Evolutionary conservation across 2,888 invertebrate species (phyloP), one percentile per base, ranked within the genome.

Genomic region (Encarsia formosa): DNA sequence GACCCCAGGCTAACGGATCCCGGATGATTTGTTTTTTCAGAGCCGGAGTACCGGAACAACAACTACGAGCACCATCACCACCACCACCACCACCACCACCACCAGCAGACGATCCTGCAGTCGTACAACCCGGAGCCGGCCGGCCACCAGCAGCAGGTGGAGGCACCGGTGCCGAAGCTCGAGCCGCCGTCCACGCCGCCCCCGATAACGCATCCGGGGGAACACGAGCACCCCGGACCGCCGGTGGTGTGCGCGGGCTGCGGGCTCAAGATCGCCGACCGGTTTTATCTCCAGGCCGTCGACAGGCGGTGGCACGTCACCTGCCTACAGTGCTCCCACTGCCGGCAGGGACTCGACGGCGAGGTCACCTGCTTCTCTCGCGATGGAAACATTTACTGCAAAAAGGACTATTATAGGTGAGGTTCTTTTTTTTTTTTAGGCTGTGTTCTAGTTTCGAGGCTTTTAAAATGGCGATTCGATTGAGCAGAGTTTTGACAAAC

Each of bases 371-470:
- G 95, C 77, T 96, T 93, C 75, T 87, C 91, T 60, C 82, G 91
- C 62, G 92, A 94, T 74, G 92, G 91, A 66, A 88, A 88, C 73
- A 94, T 95, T 67, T 95, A 91, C 78, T 96, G 96, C 83, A 94
- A 93, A 79, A 91, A 90, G 72, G 95, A 96, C 77, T 96, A 96
- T 77, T 90, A 91, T 80, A 87, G 92, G 96, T 96, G 72, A 85
- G 88, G 78, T 18, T 19, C 19, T n/a, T n/a, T n/a, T n/a, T n/a
- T n/a, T n/a, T n/a, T n/a, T n/a, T n/a, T n/a, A n/a, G n/a, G n/a
- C n/a, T n/a, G n/a, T n/a, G n/a, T n/a, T n/a, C n/a, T n/a, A n/a
- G n/a, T n/a, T n/a, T n/a, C n/a, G n/a, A n/a, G n/a, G n/a, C n/a
- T n/a, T n/a, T n/a, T n/a, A n/a, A n/a, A n/a, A n/a, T n/a, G n/a